Conservation (phyloP, 2,113 vertebrate species). For the Odontesthes bonariensis region DNA sequence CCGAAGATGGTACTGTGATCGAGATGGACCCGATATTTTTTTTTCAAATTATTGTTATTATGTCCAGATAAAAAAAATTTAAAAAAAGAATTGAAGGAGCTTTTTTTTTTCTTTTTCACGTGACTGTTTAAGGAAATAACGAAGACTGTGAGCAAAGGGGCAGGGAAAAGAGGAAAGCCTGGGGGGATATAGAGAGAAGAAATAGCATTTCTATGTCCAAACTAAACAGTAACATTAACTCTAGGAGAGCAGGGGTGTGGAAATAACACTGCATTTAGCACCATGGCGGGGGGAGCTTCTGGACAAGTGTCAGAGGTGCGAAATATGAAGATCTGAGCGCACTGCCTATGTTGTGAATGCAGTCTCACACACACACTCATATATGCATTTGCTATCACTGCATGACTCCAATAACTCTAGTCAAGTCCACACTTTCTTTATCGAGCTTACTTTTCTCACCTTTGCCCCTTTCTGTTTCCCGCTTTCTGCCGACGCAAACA, state of each 20-base stretch:
- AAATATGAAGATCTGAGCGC: conserved; percentile 8
- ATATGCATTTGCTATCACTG: conserved; percentile 3
- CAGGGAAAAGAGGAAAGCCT: conserved; percentile 9
- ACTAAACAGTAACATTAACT: conserved; percentile 17
- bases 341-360: neutral
- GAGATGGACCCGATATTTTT: too few species aligned
- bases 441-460: conserved; percentile 29
- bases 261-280: conserved; percentile 33
- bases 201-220: conserved; percentile 20
- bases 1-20: too few species aligned
- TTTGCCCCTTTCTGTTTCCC: conserved; percentile 21
- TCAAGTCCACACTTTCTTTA: conserved; percentile 46
- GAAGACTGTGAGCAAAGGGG: neutral
- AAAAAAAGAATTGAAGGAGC: too few species aligned
- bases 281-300: conserved; percentile 10
- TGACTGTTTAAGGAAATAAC: neutral
- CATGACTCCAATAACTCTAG: conserved; percentile 14
- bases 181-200: conserved; percentile 10
- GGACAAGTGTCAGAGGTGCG: conserved; percentile 29
- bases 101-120: too few species aligned
- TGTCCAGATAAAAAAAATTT: too few species aligned
- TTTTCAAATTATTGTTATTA: too few species aligned
- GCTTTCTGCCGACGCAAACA: conserved; percentile 35
- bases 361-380: neutral
- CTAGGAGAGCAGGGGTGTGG: conserved; percentile 21